Conservation (phyloP, 2,113 vertebrate genomes). For the Mesocricetus auratus region DNA sequence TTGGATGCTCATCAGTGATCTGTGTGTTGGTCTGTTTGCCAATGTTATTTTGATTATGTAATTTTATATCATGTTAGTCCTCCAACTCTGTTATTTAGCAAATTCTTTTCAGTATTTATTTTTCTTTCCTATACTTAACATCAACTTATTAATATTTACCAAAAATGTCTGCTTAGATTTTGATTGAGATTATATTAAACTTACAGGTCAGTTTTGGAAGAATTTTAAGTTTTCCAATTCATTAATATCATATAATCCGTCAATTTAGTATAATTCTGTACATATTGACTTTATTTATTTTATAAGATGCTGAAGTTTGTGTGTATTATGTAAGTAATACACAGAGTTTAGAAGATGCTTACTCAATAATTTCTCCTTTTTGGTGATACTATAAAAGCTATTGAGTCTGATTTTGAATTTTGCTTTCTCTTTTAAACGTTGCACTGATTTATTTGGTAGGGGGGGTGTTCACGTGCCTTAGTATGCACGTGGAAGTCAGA, state of each 20-base stretch:
- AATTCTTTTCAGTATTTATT: not conserved
- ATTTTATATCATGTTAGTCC: not conserved
- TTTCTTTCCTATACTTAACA: not conserved
- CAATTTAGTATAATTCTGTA: not conserved
- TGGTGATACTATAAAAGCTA: not conserved
- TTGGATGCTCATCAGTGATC: not conserved
- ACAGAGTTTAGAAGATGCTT: not conserved
- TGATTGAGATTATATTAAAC: not conserved
- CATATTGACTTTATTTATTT: not conserved
- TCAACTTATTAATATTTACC: not conserved
- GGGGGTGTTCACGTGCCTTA: not conserved
- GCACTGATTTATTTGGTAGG: not conserved
- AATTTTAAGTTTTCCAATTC: not conserved
- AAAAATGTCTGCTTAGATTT: not conserved
- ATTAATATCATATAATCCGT: not conserved
- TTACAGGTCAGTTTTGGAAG: not conserved
- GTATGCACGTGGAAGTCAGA: not conserved
- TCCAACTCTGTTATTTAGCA: not conserved
- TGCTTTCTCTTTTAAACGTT: not conserved
- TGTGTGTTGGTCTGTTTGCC: not conserved
- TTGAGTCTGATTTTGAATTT: not conserved
- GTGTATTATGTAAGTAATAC: not conserved
- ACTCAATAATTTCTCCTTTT: not conserved
- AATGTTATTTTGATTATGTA: not conserved
- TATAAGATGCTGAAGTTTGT: not conserved